These are phyloP conservation scores for Drosophila ustulata DNA, from an alignment of 2,888 invertebrate genomes.

Conservation along the genomic window DNA sequence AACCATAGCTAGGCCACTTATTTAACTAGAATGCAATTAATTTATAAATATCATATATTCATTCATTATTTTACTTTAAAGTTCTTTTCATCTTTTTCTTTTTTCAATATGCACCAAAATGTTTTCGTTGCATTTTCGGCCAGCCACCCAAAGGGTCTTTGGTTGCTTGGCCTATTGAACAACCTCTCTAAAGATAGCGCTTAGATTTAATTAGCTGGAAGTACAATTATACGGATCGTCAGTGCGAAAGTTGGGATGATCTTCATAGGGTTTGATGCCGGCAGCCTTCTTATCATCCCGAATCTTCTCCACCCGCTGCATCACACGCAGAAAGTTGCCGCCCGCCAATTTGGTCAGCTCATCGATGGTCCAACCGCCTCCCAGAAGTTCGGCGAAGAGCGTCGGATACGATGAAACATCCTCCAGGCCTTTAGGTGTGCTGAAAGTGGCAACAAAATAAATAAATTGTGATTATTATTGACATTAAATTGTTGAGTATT, in stretches of 20 bases:
- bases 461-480: neutral
- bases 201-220: conserved; percentile 84
- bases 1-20: conserved; percentile 64
- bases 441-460: conserved; percentile 76
- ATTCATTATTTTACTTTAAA: conserved; percentile 13
- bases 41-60: conserved; percentile 23
- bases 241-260: conserved; percentile 86
- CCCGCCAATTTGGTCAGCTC: conserved; percentile 92
- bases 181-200: conserved; percentile 55
- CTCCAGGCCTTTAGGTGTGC: conserved; percentile 93
- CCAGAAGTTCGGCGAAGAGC: conserved; percentile 91
- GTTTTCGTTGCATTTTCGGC: conserved; percentile 37
- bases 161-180: conserved; percentile 49
- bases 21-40: conserved; percentile 41
- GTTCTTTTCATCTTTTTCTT: conserved; percentile 5
- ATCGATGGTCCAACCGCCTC: conserved; percentile 92
- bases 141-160: neutral
- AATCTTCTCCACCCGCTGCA: conserved; percentile 88
- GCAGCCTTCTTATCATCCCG: conserved; percentile 90
- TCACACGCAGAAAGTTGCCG: conserved; percentile 90
- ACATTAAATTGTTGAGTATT: no score
- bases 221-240: conserved; percentile 85
- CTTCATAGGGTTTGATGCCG: conserved; percentile 91
- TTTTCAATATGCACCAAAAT: conserved; percentile 44
- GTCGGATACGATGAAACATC: conserved; percentile 92